Conservation (phyloP, 2,797 vertebrate species). For the Halcyon chelicuti region DNA sequence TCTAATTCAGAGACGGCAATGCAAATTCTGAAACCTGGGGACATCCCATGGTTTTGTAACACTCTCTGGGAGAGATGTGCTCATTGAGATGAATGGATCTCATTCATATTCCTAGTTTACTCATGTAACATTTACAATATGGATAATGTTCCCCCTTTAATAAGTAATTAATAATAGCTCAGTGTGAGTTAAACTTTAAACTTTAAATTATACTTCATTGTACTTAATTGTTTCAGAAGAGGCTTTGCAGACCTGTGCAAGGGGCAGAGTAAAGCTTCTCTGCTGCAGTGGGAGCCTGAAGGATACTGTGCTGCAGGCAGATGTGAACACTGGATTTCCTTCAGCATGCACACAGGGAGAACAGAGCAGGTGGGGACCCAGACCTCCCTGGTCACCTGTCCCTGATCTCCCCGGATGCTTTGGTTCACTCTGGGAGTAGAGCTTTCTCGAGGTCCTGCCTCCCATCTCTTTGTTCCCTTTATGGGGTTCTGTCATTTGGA, state of each 20-base stretch:
- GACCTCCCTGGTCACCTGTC: neutral
- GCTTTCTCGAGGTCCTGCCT: neutral
- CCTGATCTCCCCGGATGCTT: neutral
- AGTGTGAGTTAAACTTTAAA: neutral
- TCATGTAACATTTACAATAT: slow-evolving; percentile 44
- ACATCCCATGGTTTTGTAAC: slow-evolving; percentile 42
- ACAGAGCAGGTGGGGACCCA: neutral
- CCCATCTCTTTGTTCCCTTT: neutral
- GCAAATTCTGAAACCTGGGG: slow-evolving; percentile 58
- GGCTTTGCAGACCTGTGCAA: neutral
- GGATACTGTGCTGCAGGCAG: neutral
- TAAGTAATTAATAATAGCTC: slow-evolving; percentile 13
- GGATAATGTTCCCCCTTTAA: slow-evolving; percentile 33
- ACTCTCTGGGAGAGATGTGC: slow-evolving; percentile 16
- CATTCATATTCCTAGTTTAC: slow-evolving; percentile 52
- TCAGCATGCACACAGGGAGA: neutral
- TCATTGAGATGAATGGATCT: slow-evolving; percentile 52
- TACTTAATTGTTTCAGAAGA: neutral
- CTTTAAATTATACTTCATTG: neutral
- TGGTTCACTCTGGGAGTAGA: neutral
- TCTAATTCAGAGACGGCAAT: slow-evolving; percentile 50
- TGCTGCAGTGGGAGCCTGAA: neutral
- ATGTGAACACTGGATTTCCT: neutral
- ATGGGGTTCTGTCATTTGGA: neutral
- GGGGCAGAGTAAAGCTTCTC: neutral